Base-by-base conservation (phyloP, 2,888 invertebrate genomes). In the Aplocera efformata region DNA sequence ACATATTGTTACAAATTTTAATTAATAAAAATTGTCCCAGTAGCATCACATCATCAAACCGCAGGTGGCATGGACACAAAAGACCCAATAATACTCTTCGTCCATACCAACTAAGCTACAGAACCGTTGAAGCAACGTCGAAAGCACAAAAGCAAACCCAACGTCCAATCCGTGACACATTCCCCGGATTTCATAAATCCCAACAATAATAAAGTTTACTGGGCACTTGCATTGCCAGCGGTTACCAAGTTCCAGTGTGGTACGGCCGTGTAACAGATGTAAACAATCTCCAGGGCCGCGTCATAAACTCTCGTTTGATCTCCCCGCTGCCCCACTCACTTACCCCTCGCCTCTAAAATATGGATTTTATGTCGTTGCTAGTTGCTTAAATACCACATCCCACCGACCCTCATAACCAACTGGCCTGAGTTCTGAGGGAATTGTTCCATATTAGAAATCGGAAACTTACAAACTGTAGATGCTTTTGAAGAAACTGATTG, bases 221-320 rank as follows among this genome's bases (percentile, higher is more conserved):
- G 52, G 54, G 59, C 61, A 69, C 70, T 74, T 67, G 73, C 72
- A 72, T 63, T 61, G 56, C 59, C 78, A 73, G 81, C 67, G 84
- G 84, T 84, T 80, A 81, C 75, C 79, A 82, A 85, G 79, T 84
- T 83, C 72, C 72, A 69, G 72, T 66, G 70, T 71, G 74, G 78
- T 78, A 70, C 79, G 75, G 76, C 65, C 70, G 71, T 68, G 84
- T 77, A 79, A 70, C 86, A 88, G 86, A 88, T 86, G 86, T 88
- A 86, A 86, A 88, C 86, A 88, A 82, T 85, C 83, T 79, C 79
- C 75, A n/a, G 74, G 69, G 68, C 70, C 75, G 68, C 70, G 79
- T 82, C 85, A 78, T 88, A 86, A 88, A 88, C 64, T 77, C 71
- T 72, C 79, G 84, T 86, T 88, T 88, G 86, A 88, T 86, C 82